A percentile compares a stretch with the other conserved stretches of the same genome.
Evolutionary conservation across 2,113 vertebrate genomes (phyloP).

Genomic region (Bubalus kerabau): DNA sequence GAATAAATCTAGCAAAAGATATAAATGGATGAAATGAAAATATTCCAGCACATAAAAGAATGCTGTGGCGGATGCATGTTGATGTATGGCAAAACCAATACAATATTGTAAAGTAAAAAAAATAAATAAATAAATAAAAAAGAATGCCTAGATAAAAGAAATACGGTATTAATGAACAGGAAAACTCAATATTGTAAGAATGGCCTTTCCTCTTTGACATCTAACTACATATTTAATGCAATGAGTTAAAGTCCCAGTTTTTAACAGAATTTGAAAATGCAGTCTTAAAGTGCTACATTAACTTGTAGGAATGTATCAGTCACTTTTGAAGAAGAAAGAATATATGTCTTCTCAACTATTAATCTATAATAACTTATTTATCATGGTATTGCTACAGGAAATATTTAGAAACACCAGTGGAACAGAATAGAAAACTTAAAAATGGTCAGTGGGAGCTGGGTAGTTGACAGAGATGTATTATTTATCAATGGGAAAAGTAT

Average conservation of each 20-base stretch:
- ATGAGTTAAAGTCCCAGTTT: neutral
- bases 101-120: too few relatives aligned
- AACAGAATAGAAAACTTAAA: neutral
- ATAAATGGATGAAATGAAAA: neutral
- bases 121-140: too few relatives aligned
- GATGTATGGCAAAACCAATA: too few relatives aligned
- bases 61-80: too few relatives aligned
- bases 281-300: neutral
- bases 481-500: neutral
- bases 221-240: neutral
- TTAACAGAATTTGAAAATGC: neutral
- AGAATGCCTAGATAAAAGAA: neutral
- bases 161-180: neutral
- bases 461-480: neutral
- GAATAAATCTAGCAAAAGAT: neutral
- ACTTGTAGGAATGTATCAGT: neutral
- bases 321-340: neutral
- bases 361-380: neutral
- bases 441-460: neutral
- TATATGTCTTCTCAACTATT: neutral
- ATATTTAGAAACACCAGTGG: neutral
- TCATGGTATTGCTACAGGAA: neutral
- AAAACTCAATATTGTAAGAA: neutral
- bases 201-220: neutral
- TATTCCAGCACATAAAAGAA: neutral